Base-by-base conservation (phyloP, 1,140 invertebrate species). In the Magallana ariakensis region DNA sequence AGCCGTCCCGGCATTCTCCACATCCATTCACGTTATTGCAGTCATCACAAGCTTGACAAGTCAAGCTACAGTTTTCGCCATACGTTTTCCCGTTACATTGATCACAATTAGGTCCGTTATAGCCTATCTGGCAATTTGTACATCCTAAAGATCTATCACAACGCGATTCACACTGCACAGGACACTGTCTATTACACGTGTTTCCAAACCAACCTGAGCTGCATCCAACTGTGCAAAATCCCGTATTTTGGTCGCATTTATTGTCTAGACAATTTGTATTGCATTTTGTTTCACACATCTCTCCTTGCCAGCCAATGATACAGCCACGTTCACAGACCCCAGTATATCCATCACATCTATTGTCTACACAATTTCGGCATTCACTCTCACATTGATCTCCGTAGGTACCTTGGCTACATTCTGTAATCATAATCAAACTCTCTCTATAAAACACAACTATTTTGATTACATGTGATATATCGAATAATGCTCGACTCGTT, bases 381-480 rank as follows among this genome's bases (percentile, higher is more conserved):
- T n/a, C 19, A 16, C 19, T 1, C 8, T 19, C 58, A 62, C 58
- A 62, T 19, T 15, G 58, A 62, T 16, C 4, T 16, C 58, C 58
- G 26, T 83, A 54, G 22, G 53, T 22, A 83, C 56, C 26, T 4
- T 83, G 55, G n/a, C 15, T 66, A 83, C 86, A 66, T n/a, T 26
- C 19, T 26, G 10, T 26, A 86, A 22, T 55, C 33, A 33, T 33
- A 33, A 33, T 33, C 33, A 33, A 33, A 33, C 33, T 33, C 33
- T 33, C 33, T 33, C 33, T 33, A 0, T 33, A 33, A 33, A 33
- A 33, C 33, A 33, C 1, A 33, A 33, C 5, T 33, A 33, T 33
- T 33, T 33, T 33, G 33, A 33, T 33, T 0, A 0, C 33, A 33
- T 33, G 3, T 33, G 1, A 33, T 33, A 33, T 33, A 33, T 33